Evolutionary conservation across 2,113 vertebrate species (phyloP), one percentile per base, ranked within the genome.

Genomic region (Vicugna pacos): DNA sequence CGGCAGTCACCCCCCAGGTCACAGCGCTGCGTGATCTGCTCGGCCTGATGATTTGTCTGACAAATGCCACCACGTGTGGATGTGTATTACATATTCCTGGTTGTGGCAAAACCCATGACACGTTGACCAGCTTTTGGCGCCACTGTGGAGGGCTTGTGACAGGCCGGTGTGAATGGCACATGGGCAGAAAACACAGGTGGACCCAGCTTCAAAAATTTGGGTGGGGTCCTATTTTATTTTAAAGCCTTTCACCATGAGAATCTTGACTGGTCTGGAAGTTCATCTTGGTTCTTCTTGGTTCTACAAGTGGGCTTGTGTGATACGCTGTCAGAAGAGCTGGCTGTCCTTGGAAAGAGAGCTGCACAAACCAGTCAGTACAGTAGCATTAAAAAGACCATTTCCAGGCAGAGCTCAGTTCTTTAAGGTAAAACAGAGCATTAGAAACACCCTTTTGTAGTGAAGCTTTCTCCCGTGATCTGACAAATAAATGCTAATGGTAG

Each of bases 31-130:
- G 2, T 24, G 28, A 28, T 35, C 84, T 60, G 70, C 35, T 22
- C 1, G 28, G 35, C 73, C 54, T 80, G 13, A 1, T 54, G 8
- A 0, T 56, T 54, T 52, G 14, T 30, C 17, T 6, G 7, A 10
- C 8, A 69, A n/a, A 35, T 8, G 10, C 11, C 46, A 20, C 26
- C 0, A 42, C 38, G 0, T 42, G 0, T 20, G 20, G 6, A 32
- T 46, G 2, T 20, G 32, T 46, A 4, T 20, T 4, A 42, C 38
- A 3, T 6, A 8, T 38, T 72, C 35, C 48, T 7, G 19, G 38
- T 48, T 70, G 76, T 76, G 35, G 38, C 69, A 11, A 48, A 62
- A 28, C 26, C 24, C 2, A 2, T 28, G 42, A 32, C 14, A 50
- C 72, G 8, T 11, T 2, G 50, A 42, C 54, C 30, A 32, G 26